phyloP scores from a whole-genome alignment of 2,113 vertebrate genomes.

The Ceyx cyanopectus region DNA sequence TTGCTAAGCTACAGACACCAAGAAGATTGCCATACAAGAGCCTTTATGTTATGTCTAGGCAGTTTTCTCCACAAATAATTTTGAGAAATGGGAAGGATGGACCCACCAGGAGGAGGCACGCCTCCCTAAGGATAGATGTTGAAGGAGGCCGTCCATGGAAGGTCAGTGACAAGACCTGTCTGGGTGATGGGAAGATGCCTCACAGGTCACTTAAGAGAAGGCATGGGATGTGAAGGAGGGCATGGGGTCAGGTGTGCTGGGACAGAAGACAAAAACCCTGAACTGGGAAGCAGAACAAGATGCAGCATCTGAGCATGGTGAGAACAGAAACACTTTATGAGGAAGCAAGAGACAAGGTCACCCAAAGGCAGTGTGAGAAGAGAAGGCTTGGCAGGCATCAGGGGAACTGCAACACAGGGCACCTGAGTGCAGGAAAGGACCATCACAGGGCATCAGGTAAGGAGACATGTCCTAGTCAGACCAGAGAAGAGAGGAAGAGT shows the following conservation, averaged over 20 bases:
- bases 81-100: background rate
- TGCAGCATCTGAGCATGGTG: background rate
- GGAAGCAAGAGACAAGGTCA: background rate
- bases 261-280: background rate
- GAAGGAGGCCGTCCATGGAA: background rate
- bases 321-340: background rate
- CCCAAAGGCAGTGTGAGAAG: background rate
- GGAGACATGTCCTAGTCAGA: background rate
- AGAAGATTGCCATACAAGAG: background rate
- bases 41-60: background rate
- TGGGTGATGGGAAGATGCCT: background rate
- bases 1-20: slow-evolving; percentile 58
- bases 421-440: fast-evolving
- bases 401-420: background rate
- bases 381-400: background rate
- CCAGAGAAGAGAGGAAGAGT: background rate
- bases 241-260: background rate
- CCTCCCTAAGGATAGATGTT: background rate
- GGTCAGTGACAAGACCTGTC: background rate
- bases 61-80: background rate
- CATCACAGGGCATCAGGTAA: background rate
- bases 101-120: background rate
- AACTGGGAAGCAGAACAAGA: background rate
- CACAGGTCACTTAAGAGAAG: background rate
- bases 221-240: background rate